A percentile compares a stretch with the other conserved stretches of the same genome.
Conservation (phyloP, 2,888 invertebrate genomes). For the Phasia obesa region DNA sequence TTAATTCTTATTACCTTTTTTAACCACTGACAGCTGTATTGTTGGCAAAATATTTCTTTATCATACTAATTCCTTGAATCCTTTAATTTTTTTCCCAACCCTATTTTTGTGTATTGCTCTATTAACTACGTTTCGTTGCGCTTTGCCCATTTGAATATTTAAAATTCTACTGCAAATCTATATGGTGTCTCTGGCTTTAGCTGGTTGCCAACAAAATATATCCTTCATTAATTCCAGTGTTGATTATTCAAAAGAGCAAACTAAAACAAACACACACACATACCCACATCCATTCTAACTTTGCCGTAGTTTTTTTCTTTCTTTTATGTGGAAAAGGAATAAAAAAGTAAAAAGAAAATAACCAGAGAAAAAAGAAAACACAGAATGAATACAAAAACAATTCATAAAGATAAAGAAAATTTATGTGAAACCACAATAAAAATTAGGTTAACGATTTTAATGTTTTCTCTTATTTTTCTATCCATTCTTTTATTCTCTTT, state of each 20-base stretch:
- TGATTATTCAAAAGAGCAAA: constrained; percentile 61
- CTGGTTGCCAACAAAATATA: constrained; percentile 56
- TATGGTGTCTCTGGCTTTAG: constrained; percentile 41
- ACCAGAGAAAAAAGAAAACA: constrained; percentile 20
- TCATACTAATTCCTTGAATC: constrained; percentile 42
- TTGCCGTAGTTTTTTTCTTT: neutral
- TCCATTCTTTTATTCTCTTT: neutral
- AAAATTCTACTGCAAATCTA: constrained; percentile 51
- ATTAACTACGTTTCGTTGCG: constrained; percentile 35
- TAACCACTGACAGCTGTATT: neutral
- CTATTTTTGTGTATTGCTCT: constrained; percentile 8
- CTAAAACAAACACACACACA: constrained; percentile 4
- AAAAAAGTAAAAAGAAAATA: neutral
- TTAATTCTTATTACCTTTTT: neutral
- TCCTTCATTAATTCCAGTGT: constrained; percentile 50
- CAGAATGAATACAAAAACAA: constrained; percentile 58
- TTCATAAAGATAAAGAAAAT: constrained; percentile 72
- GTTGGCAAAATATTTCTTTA: neutral
- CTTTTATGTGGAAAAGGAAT: neutral
- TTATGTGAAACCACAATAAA: constrained; percentile 73
- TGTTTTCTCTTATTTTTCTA: constrained; percentile 30
- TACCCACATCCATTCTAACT: neutral
- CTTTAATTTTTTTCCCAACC: constrained; percentile 2
- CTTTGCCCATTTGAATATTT: constrained; percentile 54
- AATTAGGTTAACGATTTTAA: constrained; percentile 80